A percentile compares a stretch with the other conserved stretches of the same genome.
phyloP scores from a whole-genome alignment of 2,888 invertebrate species.

The Dynastes grantii region DNA sequence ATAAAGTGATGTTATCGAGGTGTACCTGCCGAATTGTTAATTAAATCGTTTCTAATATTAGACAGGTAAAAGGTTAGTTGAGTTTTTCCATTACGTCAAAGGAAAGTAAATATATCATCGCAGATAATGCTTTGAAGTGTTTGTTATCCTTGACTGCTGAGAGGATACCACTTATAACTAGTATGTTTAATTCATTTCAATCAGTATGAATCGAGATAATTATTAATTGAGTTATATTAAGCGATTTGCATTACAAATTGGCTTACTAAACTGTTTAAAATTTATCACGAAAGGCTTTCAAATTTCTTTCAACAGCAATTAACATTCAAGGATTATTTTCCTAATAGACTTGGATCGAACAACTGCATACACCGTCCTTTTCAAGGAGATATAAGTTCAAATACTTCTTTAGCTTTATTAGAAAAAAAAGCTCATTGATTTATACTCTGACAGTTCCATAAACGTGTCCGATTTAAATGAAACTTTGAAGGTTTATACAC shows the following conservation, averaged over 20 bases:
- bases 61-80: not conserved
- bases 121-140: not conserved
- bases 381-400: too few species aligned
- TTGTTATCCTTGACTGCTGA: not conserved
- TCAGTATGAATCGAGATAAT: not conserved
- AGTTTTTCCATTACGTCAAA: slow-evolving; percentile 31
- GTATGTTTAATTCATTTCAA: slow-evolving; percentile 1
- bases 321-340: too few species aligned
- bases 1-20: slow-evolving; percentile 21
- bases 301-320: too few species aligned
- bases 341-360: too few species aligned
- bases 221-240: slow-evolving; percentile 20
- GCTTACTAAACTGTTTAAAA: too few species aligned
- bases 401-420: too few species aligned
- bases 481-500: too few species aligned
- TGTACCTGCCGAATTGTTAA: slow-evolving; percentile 4
- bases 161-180: slow-evolving; percentile 19
- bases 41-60: slow-evolving; percentile 29
- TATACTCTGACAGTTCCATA: too few species aligned
- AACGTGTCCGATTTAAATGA: too few species aligned
- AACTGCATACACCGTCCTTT: too few species aligned
- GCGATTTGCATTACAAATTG: not conserved
- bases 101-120: not conserved
- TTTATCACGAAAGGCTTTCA: too few species aligned
- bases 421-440: too few species aligned